Evolutionary conservation across 1,140 invertebrate genomes (phyloP).

Genomic region (Melitaea cinxia): DNA sequence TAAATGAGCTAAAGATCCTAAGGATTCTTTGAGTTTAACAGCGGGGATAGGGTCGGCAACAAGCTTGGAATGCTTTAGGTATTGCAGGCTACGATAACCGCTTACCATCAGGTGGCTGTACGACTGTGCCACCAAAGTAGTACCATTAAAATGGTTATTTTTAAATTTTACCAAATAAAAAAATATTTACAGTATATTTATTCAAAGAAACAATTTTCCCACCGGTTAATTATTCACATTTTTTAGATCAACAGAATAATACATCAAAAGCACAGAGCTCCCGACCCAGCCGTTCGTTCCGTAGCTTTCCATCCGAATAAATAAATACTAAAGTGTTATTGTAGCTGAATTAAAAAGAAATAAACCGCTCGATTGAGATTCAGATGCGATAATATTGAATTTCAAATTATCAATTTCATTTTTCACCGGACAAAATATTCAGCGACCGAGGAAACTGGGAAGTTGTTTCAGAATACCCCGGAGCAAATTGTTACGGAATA

Average conservation of each 20-base stretch:
- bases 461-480: slow-evolving; percentile 6
- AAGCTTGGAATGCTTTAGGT: too few relatives aligned
- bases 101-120: too few relatives aligned
- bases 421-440: slow-evolving; percentile 11
- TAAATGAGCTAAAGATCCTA: too few relatives aligned
- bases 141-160: too few relatives aligned
- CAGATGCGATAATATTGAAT: slow-evolving; percentile 25
- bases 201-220: too few relatives aligned
- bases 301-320: slow-evolving; percentile 12
- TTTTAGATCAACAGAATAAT: neutral
- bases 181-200: too few relatives aligned
- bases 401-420: slow-evolving; percentile 29
- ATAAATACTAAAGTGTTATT: slow-evolving; percentile 19
- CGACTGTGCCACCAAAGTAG: too few relatives aligned
- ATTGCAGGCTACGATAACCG: too few relatives aligned
- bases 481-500: neutral
- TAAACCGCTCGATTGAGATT: slow-evolving; percentile 2
- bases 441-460: neutral
- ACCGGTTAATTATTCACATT: too few relatives aligned
- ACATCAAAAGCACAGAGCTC: neutral
- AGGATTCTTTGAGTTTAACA: too few relatives aligned
- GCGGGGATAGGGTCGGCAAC: too few relatives aligned
- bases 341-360: slow-evolving; percentile 26
- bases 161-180: too few relatives aligned
- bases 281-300: neutral